Conservation (phyloP, 1,140 invertebrate species). For the Rhopalosiphum maidis region DNA sequence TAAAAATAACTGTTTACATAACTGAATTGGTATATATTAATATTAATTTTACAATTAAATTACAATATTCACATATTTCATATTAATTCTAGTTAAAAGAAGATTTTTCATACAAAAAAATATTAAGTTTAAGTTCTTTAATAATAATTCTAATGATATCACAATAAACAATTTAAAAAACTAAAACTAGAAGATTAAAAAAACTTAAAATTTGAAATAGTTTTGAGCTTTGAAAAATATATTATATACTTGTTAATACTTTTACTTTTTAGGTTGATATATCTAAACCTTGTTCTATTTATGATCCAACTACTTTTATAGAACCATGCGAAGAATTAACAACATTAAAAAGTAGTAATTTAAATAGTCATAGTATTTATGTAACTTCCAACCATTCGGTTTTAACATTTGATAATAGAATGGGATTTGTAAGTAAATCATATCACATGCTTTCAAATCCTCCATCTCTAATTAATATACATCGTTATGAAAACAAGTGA, state of each 20-base stretch:
- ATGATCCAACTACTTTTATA: conserved; percentile 36
- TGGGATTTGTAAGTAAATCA: conserved; percentile 37
- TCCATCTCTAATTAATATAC: conserved; percentile 45
- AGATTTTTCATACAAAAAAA: no score
- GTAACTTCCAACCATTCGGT: conserved; percentile 46
- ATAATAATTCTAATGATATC: no score
- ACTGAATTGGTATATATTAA: no score
- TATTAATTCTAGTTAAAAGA: no score
- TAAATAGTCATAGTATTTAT: conserved; percentile 43
- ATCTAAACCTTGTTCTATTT: conserved; percentile 44
- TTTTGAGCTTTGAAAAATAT: neutral
- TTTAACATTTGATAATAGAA: conserved; percentile 40
- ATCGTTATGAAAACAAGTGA: conserved; percentile 50
- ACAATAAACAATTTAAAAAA: no score
- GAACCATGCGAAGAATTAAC: conserved; percentile 45
- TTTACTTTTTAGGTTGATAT: conserved; percentile 41
- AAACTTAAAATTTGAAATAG: neutral
- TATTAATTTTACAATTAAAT: no score
- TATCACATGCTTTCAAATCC: conserved; percentile 49
- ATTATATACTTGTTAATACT: neutral
- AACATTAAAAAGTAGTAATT: conserved; percentile 9
- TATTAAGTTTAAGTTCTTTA: no score
- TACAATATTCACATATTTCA: no score
- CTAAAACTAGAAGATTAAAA: neutral
- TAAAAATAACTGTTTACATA: no score